These are phyloP conservation scores for Ibidorhyncha struthersii DNA, from an alignment of 2,113 vertebrate genomes.

Conservation along the genomic window DNA sequence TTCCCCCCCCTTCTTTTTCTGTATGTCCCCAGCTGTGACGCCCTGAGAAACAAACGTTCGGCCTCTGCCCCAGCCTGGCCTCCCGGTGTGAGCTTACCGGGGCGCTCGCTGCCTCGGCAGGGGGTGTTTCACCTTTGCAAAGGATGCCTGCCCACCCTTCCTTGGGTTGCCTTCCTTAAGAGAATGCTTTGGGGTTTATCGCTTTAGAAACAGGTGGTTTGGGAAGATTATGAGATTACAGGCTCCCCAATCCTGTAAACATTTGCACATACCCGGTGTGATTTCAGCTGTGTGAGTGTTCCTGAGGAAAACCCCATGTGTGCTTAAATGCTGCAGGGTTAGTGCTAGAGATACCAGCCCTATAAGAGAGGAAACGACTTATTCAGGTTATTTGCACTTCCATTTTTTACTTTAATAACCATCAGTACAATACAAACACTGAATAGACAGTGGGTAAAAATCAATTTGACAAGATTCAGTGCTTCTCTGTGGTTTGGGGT, in stretches of 20 bases:
- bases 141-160: accelerated
- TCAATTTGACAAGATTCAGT: background rate
- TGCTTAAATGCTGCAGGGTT: background rate
- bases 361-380: background rate
- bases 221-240: background rate
- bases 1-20: background rate
- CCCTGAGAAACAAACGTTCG: accelerated
- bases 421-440: background rate
- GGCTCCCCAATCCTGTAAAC: background rate
- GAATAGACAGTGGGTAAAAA: background rate
- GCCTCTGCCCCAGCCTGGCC: background rate
- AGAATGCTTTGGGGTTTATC: background rate
- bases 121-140: background rate
- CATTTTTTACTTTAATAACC: background rate
- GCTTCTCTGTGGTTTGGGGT: background rate
- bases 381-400: background rate
- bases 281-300: background rate
- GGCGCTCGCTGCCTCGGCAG: background rate
- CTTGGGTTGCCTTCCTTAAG: background rate
- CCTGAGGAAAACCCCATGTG: background rate
- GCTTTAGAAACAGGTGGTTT: background rate
- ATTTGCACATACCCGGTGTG: accelerated
- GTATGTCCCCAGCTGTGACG: background rate
- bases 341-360: background rate
- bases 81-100: too few relatives aligned